phyloP scores from a whole-genome alignment of 2,797 vertebrate genomes.

The Tapera naevia region DNA sequence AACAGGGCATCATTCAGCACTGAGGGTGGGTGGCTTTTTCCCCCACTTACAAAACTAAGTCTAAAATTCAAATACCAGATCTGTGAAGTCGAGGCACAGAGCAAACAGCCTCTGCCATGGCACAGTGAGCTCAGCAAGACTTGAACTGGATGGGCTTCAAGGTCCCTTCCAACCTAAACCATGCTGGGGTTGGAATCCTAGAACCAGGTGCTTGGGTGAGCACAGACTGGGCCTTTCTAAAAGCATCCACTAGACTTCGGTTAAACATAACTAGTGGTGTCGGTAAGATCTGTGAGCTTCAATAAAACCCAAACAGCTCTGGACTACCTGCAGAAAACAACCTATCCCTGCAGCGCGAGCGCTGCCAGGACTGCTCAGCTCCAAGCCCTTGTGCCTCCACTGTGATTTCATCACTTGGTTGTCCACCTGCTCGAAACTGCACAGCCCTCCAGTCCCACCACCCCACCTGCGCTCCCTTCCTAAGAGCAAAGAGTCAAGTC shows the following conservation, averaged over 20 bases:
- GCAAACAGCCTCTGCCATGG: background rate
- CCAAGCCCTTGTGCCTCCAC: background rate
- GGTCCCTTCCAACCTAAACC: no score
- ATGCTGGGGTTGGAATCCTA: no score
- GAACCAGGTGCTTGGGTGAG: rapidly evolving
- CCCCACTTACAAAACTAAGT: background rate
- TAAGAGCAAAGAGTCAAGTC: background rate
- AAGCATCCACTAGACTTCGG: background rate
- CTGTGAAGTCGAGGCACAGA: background rate
- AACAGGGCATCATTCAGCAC: background rate
- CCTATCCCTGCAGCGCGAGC: rapidly evolving
- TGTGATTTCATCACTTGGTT: background rate
- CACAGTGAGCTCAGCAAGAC: background rate
- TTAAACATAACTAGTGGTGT: no score
- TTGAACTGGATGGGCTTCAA: no score
- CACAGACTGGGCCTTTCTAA: background rate
- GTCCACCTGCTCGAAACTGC: background rate
- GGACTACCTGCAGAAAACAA: background rate
- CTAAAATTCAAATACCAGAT: background rate
- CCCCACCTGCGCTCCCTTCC: background rate
- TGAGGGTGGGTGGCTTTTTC: background rate
- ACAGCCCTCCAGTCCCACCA: background rate
- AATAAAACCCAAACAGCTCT: background rate
- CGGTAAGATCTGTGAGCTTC: rapidly evolving
- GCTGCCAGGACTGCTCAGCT: background rate